Base-by-base conservation (phyloP, 2,797 vertebrate genomes). In the Acipenser oxyrinchus region DNA sequence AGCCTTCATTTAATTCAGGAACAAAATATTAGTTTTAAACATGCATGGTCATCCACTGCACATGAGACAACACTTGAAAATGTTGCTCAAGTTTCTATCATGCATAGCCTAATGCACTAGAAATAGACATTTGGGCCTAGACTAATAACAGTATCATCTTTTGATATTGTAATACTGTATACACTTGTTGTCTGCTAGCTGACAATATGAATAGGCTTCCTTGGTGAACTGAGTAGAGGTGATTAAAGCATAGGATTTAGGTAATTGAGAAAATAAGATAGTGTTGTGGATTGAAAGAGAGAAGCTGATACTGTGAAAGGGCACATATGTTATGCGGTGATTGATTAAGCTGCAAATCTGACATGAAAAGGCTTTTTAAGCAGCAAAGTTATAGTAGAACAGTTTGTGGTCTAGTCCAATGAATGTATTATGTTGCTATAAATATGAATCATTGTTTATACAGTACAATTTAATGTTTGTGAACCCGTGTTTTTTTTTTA, bases 351-450 rank as follows among this genome's bases (percentile, higher is more conserved):
- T 58, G 49, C 65, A 70, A 64, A 70, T 66, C 59, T 57, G 60
- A 64, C 66, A 64, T 70, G 69, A 70, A 70, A 70, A 63, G 69
- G 18, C 53, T 60, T 66, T 67, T 70, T 70, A 65, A 67, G 60
- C 61, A 57, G 23, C 23, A 52, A 70, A 51, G 53, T 60, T 37
- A 59, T 10, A 62, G 51, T 57, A 63, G 51, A 61, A 66, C 61
- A 63, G 60, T 63, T 70, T 51, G 12, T 49, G 18, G 11, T 18
- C 12, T 51, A 51, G 3, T 37, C 37, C 37, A 71, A 64, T 67
- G 53, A 37, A 37, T 4, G 37, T 5, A 37, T 37, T 37, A 37
- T 37, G 37, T 37, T 37, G 37, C 37, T 37, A 37, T 37, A 37
- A 37, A 37, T 5, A 37, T 37, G 37, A 37, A 37, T 0, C 37